Evolutionary conservation across 2,797 vertebrate species (phyloP).

Genomic region (Rhinogobio ventralis): DNA sequence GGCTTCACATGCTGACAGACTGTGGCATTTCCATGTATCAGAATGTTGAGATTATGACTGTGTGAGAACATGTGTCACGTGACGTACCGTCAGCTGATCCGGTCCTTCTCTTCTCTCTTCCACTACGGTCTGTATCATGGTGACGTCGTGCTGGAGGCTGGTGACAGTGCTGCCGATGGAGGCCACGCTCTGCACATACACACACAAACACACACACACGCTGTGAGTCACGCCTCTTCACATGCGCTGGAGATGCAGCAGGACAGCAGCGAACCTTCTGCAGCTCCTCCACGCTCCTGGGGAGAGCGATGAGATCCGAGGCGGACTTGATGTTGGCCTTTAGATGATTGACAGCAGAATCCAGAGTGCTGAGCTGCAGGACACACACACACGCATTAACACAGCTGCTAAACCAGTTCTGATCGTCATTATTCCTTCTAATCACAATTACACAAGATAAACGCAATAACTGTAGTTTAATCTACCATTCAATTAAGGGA

Average conservation of each 20-base stretch:
- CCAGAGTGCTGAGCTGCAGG: constrained; percentile 86
- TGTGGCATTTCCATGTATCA: no score
- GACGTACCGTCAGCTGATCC: background rate
- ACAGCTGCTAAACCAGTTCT: background rate
- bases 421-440: no score
- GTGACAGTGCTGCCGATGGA: constrained; percentile 94
- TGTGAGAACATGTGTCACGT: background rate
- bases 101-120: constrained; percentile 86
- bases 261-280: constrained; percentile 85
- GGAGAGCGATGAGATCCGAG: constrained; percentile 91
- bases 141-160: constrained; percentile 93
- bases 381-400: background rate
- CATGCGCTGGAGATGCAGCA: background rate
- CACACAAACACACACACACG: background rate
- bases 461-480: no score
- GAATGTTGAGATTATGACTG: no score
- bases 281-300: constrained; percentile 91
- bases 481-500: no score
- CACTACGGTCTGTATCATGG: constrained; percentile 84
- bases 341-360: constrained; percentile 89
- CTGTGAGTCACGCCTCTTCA: background rate
- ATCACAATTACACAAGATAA: no score
- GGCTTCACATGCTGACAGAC: no score
- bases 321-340: constrained; percentile 93
- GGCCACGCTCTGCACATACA: constrained; percentile 87